phyloP scores from a whole-genome alignment of 2,888 invertebrate species.

The Phalera bucephala region DNA sequence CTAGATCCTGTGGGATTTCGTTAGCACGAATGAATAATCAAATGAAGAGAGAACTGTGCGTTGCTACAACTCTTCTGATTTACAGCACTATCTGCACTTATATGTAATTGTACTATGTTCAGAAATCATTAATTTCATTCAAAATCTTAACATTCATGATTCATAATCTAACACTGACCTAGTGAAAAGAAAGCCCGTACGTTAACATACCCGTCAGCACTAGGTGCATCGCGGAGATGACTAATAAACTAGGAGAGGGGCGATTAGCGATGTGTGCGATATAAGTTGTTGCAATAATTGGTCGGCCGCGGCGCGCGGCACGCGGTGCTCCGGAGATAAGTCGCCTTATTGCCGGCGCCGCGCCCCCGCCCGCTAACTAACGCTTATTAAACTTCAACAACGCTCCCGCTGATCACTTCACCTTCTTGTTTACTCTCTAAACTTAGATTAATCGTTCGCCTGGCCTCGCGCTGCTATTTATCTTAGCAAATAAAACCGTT shows the following conservation, averaged over 20 bases:
- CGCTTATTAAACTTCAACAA: conserved; percentile 82
- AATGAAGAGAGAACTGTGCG: too few relatives aligned
- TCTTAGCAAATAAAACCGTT: conserved; percentile 49
- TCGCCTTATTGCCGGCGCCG: conserved; percentile 69
- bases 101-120: too few relatives aligned
- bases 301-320: conserved; percentile 43
- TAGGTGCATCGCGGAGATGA: too few relatives aligned
- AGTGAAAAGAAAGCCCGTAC: too few relatives aligned
- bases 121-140: too few relatives aligned
- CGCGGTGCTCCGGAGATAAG: conserved; percentile 71
- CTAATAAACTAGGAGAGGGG: conserved; percentile 28
- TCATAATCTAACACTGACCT: too few relatives aligned
- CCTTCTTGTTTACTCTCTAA: conserved; percentile 79
- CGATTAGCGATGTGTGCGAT: conserved; percentile 33
- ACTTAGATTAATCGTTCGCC: conserved; percentile 79
- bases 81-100: too few relatives aligned
- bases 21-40: too few relatives aligned
- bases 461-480: conserved; percentile 60
- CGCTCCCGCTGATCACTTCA: conserved; percentile 80
- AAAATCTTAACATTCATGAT: too few relatives aligned
- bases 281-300: conserved; percentile 53
- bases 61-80: too few relatives aligned
- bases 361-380: conserved; percentile 71
- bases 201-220: too few relatives aligned
- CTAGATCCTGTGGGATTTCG: too few relatives aligned